Conservation (phyloP, 2,797 vertebrate genomes). For the Spinus olivaceus region DNA sequence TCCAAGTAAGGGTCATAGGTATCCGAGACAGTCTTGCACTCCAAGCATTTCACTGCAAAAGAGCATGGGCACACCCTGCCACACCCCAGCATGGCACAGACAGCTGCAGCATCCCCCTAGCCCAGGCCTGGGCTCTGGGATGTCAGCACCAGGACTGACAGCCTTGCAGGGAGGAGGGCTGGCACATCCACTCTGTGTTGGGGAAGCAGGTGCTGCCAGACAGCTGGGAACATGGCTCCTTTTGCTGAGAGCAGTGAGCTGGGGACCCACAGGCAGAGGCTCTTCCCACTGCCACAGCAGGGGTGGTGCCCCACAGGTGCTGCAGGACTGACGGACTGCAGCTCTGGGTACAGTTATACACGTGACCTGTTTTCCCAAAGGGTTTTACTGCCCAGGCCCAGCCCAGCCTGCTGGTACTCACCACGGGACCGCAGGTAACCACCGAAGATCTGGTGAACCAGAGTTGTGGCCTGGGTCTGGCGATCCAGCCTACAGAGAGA, state of each 20-base stretch:
- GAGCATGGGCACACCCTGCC: neutral
- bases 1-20: constrained; percentile 95
- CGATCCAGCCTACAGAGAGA: constrained; percentile 83
- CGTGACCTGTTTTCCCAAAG: neutral
- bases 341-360: neutral
- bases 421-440: constrained; percentile 94
- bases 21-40: constrained; percentile 92
- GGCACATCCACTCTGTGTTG: neutral
- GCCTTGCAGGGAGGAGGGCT: neutral
- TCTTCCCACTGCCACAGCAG: neutral
- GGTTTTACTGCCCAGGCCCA: neutral
- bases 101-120: neutral
- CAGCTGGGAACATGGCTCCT: fast-evolving
- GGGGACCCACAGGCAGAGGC: neutral
- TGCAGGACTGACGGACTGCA: neutral
- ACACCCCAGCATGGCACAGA: too few species aligned
- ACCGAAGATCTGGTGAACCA: constrained; percentile 96
- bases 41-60: constrained; percentile 88
- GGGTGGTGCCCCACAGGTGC: neutral
- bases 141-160: neutral
- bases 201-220: neutral
- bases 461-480: constrained; percentile 91
- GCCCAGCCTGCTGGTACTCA: constrained; percentile 45
- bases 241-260: neutral
- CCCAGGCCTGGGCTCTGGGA: neutral